Evolutionary conservation across 1,140 invertebrate genomes (phyloP).

Genomic region (Saxidomus purpurata): DNA sequence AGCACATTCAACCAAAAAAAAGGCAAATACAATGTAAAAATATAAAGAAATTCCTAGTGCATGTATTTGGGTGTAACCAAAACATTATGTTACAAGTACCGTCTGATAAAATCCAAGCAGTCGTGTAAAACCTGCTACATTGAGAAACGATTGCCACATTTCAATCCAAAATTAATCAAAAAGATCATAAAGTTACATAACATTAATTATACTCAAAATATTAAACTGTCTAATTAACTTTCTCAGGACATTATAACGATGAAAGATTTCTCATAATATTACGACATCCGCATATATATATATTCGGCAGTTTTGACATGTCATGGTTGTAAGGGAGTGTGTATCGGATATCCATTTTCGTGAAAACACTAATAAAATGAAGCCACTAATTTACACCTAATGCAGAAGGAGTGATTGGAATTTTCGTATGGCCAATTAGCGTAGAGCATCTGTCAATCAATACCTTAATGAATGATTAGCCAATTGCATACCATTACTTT

Average conservation of each 20-base stretch:
- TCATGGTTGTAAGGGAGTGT: not conserved
- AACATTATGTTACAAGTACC: conserved; percentile 14
- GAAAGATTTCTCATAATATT: not conserved
- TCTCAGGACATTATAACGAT: not conserved
- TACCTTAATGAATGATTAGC: not conserved
- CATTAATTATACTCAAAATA: not conserved
- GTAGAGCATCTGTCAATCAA: not conserved
- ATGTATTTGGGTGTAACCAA: too few relatives aligned
- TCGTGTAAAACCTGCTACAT: conserved; percentile 44
- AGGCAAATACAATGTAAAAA: too few relatives aligned
- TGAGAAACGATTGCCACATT: conserved; percentile 45
- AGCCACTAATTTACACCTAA: conserved; percentile 2
- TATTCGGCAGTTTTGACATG: not conserved
- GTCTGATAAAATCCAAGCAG: conserved; percentile 50
- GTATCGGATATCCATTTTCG: not conserved
- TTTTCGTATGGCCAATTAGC: not conserved
- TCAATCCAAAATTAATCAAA: not conserved
- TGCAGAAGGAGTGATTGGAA: conserved; percentile 8
- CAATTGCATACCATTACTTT: conserved; percentile 3
- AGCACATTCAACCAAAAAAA: too few relatives aligned
- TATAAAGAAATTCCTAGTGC: too few relatives aligned
- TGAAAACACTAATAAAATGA: not conserved
- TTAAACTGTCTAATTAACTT: not conserved
- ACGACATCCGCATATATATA: not conserved
- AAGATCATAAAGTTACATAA: not conserved